Conservation (phyloP, 2,113 vertebrate genomes). For the Catharus minimus region DNA sequence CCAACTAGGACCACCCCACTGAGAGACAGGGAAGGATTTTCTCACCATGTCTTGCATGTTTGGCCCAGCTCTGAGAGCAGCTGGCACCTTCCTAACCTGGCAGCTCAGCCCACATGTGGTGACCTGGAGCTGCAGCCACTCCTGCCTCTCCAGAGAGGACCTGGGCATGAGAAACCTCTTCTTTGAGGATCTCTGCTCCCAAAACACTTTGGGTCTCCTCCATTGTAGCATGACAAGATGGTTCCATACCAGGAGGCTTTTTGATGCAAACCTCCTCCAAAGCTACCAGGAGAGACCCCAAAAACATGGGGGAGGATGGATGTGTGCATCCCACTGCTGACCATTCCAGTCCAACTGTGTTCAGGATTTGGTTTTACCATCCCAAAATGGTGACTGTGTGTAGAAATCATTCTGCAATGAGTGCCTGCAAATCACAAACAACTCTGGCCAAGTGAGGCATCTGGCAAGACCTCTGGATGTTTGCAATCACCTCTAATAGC, state of each 20-base stretch:
- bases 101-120: rapidly evolving
- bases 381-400: neutral
- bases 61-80: neutral
- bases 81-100: neutral
- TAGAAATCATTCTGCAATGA: neutral
- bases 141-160: neutral
- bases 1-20: neutral
- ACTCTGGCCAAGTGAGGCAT: rapidly evolving
- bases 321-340: neutral
- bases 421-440: neutral
- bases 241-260: neutral
- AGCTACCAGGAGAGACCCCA: neutral
- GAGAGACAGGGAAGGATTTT: neutral
- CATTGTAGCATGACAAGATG: neutral
- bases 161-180: neutral
- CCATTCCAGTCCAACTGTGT: neutral
- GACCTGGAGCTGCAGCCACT: neutral
- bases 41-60: neutral
- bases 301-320: neutral
- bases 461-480: neutral
- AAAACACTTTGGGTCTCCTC: neutral
- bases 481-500: neutral
- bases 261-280: neutral
- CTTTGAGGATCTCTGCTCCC: neutral
- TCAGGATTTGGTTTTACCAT: neutral